Conservation (phyloP, 2,888 invertebrate genomes). For the Diloba caeruleocephala region DNA sequence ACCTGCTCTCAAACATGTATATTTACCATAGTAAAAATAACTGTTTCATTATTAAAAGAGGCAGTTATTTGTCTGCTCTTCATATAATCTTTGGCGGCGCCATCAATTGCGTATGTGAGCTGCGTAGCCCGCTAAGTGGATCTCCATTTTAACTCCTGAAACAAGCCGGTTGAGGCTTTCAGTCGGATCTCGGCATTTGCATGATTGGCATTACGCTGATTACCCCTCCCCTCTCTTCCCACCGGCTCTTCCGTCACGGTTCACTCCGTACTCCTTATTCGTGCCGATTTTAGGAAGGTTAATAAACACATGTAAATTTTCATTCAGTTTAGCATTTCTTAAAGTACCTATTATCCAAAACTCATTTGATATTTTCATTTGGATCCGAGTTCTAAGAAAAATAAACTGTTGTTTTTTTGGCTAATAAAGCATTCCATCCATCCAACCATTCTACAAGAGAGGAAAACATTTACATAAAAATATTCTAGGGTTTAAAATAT, state of each 20-base stretch:
- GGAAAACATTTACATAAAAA: no score
- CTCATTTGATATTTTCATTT: not conserved
- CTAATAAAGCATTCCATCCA: no score
- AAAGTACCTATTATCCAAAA: no score
- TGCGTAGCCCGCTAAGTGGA: conserved; percentile 87
- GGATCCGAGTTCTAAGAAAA: not conserved
- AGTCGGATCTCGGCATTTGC: conserved; percentile 88
- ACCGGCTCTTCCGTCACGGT: conserved; percentile 53
- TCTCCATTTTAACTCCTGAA: conserved; percentile 89
- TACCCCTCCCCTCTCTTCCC: conserved; percentile 64
- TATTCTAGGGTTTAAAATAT: no score
- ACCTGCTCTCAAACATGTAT: no score
- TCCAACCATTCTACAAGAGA: no score
- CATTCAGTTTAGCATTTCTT: conserved; percentile 53
- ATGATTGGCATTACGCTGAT: conserved; percentile 89
- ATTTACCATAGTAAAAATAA: no score
- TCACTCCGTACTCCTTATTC: conserved; percentile 53
- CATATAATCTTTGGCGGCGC: conserved; percentile 65
- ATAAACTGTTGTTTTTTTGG: not conserved
- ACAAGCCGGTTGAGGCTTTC: conserved; percentile 88
- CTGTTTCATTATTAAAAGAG: no score
- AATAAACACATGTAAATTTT: conserved; percentile 83
- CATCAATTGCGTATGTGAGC: conserved; percentile 87
- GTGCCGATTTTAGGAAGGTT: conserved; percentile 67
- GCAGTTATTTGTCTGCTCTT: conserved; percentile 39